Percentiles rank a stretch among this genome's conserved stretches.
Evolutionary conservation across 2,113 vertebrate species (phyloP).

Genomic region (Crotalus tigris): DNA sequence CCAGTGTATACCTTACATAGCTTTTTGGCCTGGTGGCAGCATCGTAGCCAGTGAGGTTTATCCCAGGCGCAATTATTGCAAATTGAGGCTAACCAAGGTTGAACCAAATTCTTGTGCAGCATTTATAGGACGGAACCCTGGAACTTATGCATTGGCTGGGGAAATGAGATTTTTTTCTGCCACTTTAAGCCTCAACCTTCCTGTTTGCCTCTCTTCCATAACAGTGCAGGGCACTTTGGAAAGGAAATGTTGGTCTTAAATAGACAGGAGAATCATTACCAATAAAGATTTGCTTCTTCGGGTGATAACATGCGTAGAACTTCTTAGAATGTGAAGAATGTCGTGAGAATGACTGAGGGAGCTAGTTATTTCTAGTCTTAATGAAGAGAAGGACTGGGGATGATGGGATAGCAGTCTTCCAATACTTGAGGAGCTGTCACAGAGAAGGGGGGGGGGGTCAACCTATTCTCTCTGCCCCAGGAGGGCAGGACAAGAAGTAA

Average conservation of each 20-base stretch:
- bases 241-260: not conserved
- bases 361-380: too few relatives aligned
- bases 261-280: not conserved
- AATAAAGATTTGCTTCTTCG: not conserved
- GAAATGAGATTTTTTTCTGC: not conserved
- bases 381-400: too few relatives aligned
- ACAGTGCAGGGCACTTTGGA: not conserved
- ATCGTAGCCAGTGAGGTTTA: constrained; percentile 81
- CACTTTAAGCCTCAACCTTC: not conserved
- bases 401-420: too few relatives aligned
- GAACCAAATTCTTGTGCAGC: not conserved
- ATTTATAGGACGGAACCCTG: not conserved
- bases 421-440: too few relatives aligned
- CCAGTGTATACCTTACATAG: not conserved
- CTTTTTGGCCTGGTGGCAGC: constrained; percentile 79
- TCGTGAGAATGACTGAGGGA: too few relatives aligned
- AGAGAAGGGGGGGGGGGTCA: too few relatives aligned
- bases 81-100: constrained; percentile 59
- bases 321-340: not conserved
- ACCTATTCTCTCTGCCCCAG: too few relatives aligned
- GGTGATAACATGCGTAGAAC: not conserved
- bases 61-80: constrained; percentile 83
- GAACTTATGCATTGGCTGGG: not conserved
- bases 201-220: not conserved
- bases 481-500: too few relatives aligned